These are phyloP conservation scores for zebrafish (Danio rerio) DNA, from an alignment of 2,113 vertebrate genomes.

Conservation along the genomic window GRCz12tu NC_133194.1:48100501-48101000, in stretches of 20 bases:
- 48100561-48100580: not conserved
- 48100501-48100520: no score
- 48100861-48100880: slow-evolving; percentile 52
- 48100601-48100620: not conserved
- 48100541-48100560: not conserved
- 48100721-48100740: slow-evolving; percentile 41
- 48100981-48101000: not conserved
- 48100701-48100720: slow-evolving; percentile 22
- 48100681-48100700: not conserved
- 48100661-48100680: slow-evolving; percentile 16
- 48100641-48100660: not conserved
- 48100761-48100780: slow-evolving; percentile 55
- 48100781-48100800: slow-evolving; percentile 51
- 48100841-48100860: slow-evolving; percentile 39
- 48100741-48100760: slow-evolving; percentile 47
- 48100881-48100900: slow-evolving; percentile 28
- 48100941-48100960: no score
- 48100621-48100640: not conserved
- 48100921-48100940: not conserved
- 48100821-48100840: slow-evolving; percentile 45
- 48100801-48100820: slow-evolving; percentile 19
- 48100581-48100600: not conserved
- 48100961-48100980: no score
- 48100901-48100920: slow-evolving; percentile 25
- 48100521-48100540: not conserved